Evolutionary conservation across 1,140 invertebrate species (phyloP).

Genomic region (Hypsibius dujardini): DNA sequence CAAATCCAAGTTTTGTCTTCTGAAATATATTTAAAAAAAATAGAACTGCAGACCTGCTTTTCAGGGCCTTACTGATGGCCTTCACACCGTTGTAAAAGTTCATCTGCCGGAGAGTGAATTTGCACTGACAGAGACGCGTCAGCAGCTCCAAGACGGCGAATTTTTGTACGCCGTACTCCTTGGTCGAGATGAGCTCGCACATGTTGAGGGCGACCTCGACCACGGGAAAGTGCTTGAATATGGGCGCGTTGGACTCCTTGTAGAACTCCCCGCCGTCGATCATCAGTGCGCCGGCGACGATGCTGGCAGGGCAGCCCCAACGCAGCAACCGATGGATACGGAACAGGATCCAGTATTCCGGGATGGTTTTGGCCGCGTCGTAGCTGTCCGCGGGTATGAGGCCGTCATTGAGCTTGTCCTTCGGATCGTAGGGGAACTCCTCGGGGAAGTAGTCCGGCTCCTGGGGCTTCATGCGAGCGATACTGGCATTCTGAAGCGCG

Average conservation of each 20-base stretch:
- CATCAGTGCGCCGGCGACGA: background rate
- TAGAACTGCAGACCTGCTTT: background rate
- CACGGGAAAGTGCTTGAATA: background rate
- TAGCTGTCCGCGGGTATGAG: background rate
- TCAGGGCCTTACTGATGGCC: constrained; percentile 3
- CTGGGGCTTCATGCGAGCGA: background rate
- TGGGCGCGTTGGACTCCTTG: background rate
- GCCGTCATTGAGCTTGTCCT: background rate
- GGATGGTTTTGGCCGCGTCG: background rate
- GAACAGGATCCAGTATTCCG: background rate
- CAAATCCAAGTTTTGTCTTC: too few species aligned
- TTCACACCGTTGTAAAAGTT: background rate
- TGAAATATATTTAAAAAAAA: too few species aligned
- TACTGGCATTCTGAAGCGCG: background rate
- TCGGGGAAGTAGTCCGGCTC: background rate
- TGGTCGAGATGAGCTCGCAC: background rate
- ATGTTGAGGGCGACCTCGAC: constrained; percentile 3
- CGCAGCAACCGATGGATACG: background rate
- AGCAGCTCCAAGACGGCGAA: background rate
- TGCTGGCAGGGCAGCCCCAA: background rate
- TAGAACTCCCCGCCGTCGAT: background rate
- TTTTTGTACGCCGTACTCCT: background rate
- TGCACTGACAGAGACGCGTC: background rate
- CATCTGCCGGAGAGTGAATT: constrained; percentile 13
- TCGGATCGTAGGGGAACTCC: constrained; percentile 7